Conservation (phyloP, 2,797 vertebrate species). For the Microchirus variegatus region DNA sequence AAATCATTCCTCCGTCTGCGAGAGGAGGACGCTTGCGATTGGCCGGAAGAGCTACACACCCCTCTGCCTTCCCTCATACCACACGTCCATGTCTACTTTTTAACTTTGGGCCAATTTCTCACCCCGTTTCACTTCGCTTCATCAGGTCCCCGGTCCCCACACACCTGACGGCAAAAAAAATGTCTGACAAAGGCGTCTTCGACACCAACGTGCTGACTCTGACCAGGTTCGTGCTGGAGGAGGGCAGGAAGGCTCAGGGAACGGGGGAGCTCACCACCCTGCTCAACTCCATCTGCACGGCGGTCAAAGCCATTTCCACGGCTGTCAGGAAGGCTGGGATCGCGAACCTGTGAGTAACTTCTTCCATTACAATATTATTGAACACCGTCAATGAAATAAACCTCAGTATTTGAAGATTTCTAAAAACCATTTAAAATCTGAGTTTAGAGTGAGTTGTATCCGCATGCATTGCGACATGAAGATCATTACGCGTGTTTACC, state of each 20-base stretch:
- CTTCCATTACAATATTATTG: background rate
- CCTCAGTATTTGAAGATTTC: background rate
- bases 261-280: constrained; percentile 92
- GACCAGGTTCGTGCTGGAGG: constrained; percentile 94
- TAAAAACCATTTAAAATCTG: background rate
- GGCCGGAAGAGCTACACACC: constrained; percentile 60
- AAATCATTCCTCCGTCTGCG: constrained; percentile 27
- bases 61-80: constrained; percentile 40
- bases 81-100: constrained; percentile 44
- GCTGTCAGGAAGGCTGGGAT: constrained; percentile 94
- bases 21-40: constrained; percentile 54
- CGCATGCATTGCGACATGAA: background rate
- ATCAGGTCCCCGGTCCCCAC: constrained; percentile 24
- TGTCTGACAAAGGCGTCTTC: constrained; percentile 88
- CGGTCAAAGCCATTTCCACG: constrained; percentile 91
- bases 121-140: constrained; percentile 31
- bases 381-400: no score
- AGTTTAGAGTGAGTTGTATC: constrained; percentile 1
- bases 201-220: constrained; percentile 92
- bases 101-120: constrained; percentile 30
- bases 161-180: constrained; percentile 70
- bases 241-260: constrained; percentile 87
- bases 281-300: constrained; percentile 91
- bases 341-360: constrained; percentile 89
- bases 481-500: constrained; percentile 7